Conservation (phyloP, 2,797 vertebrate species). For the Coranthus polyacanthus region DNA sequence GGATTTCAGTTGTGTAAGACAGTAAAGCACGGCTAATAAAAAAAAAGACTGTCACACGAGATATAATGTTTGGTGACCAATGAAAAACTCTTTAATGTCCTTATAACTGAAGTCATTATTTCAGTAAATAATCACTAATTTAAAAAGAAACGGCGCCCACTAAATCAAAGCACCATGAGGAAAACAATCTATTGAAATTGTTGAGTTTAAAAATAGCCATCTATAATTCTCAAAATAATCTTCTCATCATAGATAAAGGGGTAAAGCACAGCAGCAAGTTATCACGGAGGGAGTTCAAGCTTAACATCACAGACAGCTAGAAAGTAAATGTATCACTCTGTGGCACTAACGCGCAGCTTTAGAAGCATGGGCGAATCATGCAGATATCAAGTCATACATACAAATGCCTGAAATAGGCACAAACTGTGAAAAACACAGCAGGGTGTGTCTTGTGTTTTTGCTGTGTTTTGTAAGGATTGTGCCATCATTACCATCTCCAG, state of each 20-base stretch:
- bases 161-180: not conserved
- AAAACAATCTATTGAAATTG: slow-evolving; percentile 2
- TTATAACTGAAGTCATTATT: not conserved
- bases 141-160: not conserved
- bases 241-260: slow-evolving; percentile 47
- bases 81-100: too few relatives aligned
- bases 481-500: too few relatives aligned
- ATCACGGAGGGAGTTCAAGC: slow-evolving; percentile 42
- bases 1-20: too few relatives aligned
- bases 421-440: not conserved
- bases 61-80: not conserved
- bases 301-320: slow-evolving; percentile 22
- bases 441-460: not conserved
- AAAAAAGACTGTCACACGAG: too few relatives aligned
- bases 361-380: slow-evolving; percentile 2
- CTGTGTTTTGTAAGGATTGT: not conserved
- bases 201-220: slow-evolving; percentile 18
- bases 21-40: too few relatives aligned
- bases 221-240: slow-evolving; percentile 34
- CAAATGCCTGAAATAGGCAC: not conserved
- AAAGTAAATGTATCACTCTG: slow-evolving; percentile 1
- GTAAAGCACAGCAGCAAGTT: slow-evolving; percentile 24
- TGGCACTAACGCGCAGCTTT: not conserved
- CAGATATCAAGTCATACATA: not conserved
- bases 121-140: not conserved